Percentiles rank a stretch among this genome's conserved stretches.
phyloP scores from a whole-genome alignment of 1,140 invertebrate species.

The Aradophagus sp. region DNA sequence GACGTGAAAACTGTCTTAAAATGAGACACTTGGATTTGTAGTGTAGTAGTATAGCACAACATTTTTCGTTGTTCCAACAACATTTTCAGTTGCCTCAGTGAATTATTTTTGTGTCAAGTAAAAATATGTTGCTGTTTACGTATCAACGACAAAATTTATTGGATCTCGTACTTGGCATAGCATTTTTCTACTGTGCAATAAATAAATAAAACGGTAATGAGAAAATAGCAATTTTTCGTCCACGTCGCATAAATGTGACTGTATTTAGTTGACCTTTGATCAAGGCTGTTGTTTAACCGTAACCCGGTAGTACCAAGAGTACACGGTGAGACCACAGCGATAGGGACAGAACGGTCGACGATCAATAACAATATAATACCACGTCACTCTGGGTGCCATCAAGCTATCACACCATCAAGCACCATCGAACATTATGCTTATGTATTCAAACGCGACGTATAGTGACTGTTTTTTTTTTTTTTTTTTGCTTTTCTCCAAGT shows the following conservation, averaged over 20 bases:
- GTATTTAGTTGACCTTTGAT: conserved; percentile 25
- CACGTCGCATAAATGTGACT: conserved; percentile 1
- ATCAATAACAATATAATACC: conserved; percentile 72
- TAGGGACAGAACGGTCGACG: conserved; percentile 65
- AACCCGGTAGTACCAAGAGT: conserved; percentile 67
- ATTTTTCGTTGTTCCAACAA: too few relatives aligned
- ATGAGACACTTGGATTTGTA: too few relatives aligned
- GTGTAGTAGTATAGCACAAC: too few relatives aligned
- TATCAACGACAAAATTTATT: too few relatives aligned
- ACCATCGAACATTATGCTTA: conserved; percentile 36
- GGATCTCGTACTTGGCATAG: too few relatives aligned
- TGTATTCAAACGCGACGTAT: conserved; percentile 28
- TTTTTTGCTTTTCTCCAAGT: conserved; percentile 40
- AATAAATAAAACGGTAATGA: neutral
- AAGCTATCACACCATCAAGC: conserved; percentile 66
- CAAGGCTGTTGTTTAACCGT: conserved; percentile 46
- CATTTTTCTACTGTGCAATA: too few relatives aligned
- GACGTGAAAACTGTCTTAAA: too few relatives aligned
- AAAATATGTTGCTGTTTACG: too few relatives aligned
- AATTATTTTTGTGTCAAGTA: too few relatives aligned
- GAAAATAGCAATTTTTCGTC: conserved; percentile 6
- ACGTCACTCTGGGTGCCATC: conserved; percentile 66
- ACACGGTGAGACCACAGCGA: conserved; percentile 64
- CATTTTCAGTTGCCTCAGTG: too few relatives aligned
- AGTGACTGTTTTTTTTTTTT: conserved; percentile 40